Evolutionary conservation across 1,140 invertebrate species (phyloP), one percentile per base, ranked within the genome.

Genomic region (Drosophila tsacasi): DNA sequence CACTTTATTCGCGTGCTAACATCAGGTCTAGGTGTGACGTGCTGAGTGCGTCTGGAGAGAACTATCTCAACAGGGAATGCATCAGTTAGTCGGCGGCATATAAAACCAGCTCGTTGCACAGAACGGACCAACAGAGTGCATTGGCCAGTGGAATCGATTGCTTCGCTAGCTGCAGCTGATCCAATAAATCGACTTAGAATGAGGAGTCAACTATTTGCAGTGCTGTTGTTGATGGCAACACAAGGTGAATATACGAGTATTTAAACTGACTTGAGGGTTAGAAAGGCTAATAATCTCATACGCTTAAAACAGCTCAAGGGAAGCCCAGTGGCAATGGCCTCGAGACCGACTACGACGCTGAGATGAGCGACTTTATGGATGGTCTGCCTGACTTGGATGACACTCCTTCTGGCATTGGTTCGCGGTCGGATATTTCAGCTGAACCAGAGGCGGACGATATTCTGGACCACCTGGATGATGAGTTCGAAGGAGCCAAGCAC

Each of bases 351-450:
- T 89, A 89, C 35, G 84, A 72, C 6, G 19, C 12, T 0, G 85
- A 89, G 74, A 90, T 89, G 84, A 55, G 52, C 5, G 81, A 78
- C 12, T 89, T 89, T 44, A 89, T 89, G 84, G 61, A 55, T 15
- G 19, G 32, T 6, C 27, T 89, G 25, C 63, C 74, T 0, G 63
- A 84, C 44, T 63, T 79, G 0, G 78, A 79, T 10, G 72, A 71
- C 13, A 52, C 52, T 5, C 76, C 76, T 0, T 5, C 47, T 10
- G 63, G 66, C 2, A 27, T 89, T 4, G 78, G 66, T 1, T 15
- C n/a, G 1, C 81, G 85, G 10, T 65, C 76, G 10, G 74, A 63
- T 15, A 67, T 89, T 19, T 66, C 73, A 0, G 42, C 65, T 23
- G 79, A 83, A 17, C 46, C 65, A 10, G 72, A 83, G 23, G 35